Base-by-base conservation (phyloP, 2,888 invertebrate species). In the Sesamia inferens region DNA sequence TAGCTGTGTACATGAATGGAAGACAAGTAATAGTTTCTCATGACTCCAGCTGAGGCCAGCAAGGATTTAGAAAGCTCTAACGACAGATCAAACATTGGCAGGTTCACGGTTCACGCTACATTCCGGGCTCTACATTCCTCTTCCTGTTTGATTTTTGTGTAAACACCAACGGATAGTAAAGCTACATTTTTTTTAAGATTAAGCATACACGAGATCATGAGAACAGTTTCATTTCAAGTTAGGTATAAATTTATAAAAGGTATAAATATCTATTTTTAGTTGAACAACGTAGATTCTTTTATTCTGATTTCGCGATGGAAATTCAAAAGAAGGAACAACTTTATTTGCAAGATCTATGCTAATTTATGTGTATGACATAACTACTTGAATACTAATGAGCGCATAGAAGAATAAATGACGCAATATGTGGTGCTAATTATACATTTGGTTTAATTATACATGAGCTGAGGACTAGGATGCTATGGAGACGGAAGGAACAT, bases 61-160 rank as follows among this genome's bases (percentile, higher is more conserved):
- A 91, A 92, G 93, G 93, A 91, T 92, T 92, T 91, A 90, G 92
- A 93, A 91, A 93, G 93, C 89, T 93, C 92, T 95, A 95, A 95
- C 90, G 83, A 92, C 90, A 92, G 85, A 87, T 87, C 94, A 95
- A 96, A 96, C 93, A 95, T 85, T 87, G 88, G 84, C 89, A 88
- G 87, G 90, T 91, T 90, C 90, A 90, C 88, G 3, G 88, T 88
- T 82, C 86, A 83, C 87, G 91, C 90, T 92, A 91, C 94, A 94
- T 94, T 93, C 94, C 94, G 78, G 88, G 85, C 90, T 88, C 90
- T 90, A 90, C 90, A 90, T 91, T 89, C 90, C 90, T 89, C 88
- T 93, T 94, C 93, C 95, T 94, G 93, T 92, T 92, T 90, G 85
- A 89, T 90, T 89, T 89, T 90, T 90, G 88, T 89, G 87, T 89